Conservation (phyloP, 2,113 vertebrate genomes). For the Rhineura floridana region DNA sequence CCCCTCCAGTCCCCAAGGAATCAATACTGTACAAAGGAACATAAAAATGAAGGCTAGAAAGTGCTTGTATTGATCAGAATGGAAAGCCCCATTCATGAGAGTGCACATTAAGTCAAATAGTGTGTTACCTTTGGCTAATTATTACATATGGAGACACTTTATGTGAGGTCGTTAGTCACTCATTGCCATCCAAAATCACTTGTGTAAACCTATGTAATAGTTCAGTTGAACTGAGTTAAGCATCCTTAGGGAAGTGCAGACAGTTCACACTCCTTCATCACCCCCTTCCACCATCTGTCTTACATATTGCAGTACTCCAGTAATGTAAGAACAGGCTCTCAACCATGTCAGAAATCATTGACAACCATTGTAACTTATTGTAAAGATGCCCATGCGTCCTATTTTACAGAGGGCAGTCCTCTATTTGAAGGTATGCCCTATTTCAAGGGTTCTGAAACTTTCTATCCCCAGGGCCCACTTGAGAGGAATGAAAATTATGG, state of each 20-base stretch:
- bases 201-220: not conserved
- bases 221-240: not conserved
- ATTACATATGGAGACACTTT: not conserved
- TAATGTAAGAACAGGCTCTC: not conserved
- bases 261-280: too few relatives aligned
- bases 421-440: too few relatives aligned
- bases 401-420: too few relatives aligned
- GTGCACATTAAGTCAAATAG: not conserved
- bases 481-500: too few relatives aligned
- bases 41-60: not conserved
- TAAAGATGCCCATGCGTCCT: too few relatives aligned
- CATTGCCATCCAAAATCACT: not conserved
- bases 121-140: not conserved
- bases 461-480: too few relatives aligned
- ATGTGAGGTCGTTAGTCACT: not conserved
- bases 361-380: not conserved
- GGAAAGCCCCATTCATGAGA: not conserved
- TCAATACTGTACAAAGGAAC: not conserved
- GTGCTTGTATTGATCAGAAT: accelerated
- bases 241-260: not conserved
- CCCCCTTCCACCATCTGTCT: not conserved
- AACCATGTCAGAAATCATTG: not conserved
- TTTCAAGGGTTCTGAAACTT: too few relatives aligned
- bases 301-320: not conserved
- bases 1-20: not conserved